phyloP scores from a whole-genome alignment of 2,888 invertebrate genomes.

The Tridacna gigas region DNA sequence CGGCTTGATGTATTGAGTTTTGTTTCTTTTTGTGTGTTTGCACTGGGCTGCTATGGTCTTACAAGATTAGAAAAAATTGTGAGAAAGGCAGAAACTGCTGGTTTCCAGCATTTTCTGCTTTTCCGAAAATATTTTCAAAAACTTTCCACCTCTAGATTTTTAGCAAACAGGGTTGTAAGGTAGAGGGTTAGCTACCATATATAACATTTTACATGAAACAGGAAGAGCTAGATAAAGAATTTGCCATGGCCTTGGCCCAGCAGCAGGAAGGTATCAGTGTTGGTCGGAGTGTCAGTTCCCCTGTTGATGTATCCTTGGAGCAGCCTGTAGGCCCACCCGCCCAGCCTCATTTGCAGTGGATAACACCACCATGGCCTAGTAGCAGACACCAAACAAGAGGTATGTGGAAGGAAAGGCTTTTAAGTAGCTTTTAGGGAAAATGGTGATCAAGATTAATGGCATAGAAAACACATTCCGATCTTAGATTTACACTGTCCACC shows the following conservation, averaged over 20 bases:
- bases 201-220: slow-evolving; percentile 30
- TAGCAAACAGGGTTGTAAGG: background rate
- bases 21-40: too few relatives aligned
- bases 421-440: too few relatives aligned
- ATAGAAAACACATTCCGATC: too few relatives aligned
- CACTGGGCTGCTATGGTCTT: too few relatives aligned
- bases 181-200: background rate
- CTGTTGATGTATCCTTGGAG: background rate
- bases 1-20: too few relatives aligned
- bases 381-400: background rate
- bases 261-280: background rate
- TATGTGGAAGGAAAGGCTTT: background rate
- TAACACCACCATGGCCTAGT: background rate
- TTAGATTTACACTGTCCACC: too few relatives aligned
- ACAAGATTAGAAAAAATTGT: too few relatives aligned
- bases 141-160: background rate
- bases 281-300: background rate
- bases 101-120: background rate
- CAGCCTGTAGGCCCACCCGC: background rate
- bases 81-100: background rate
- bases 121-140: background rate
- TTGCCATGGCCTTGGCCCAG: slow-evolving; percentile 68
- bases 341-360: background rate
- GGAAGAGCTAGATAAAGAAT: slow-evolving; percentile 74
- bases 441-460: too few relatives aligned